A percentile compares a stretch with the other conserved stretches of the same genome.
Conservation (phyloP, 2,797 vertebrate species). For the Malacoraja senta region DNA sequence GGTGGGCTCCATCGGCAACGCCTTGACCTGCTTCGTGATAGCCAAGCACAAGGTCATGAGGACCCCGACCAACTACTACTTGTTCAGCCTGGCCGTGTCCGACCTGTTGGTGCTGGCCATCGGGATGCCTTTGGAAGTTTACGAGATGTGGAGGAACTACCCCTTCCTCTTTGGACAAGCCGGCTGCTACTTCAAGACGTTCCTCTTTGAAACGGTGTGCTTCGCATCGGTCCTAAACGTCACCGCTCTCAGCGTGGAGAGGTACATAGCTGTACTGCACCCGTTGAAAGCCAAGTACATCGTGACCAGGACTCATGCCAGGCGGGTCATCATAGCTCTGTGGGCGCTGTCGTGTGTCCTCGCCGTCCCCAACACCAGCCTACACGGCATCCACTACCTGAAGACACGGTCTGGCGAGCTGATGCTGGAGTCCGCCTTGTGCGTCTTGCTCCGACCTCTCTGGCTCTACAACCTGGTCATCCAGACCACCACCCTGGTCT, state of each 20-base stretch:
- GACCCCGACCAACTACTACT: conserved; percentile 87
- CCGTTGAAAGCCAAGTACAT: conserved; percentile 78
- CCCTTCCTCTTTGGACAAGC: conserved; percentile 74
- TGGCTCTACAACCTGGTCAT: conserved; percentile 81
- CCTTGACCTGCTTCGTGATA: conserved; percentile 78
- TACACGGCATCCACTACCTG: conserved; percentile 70
- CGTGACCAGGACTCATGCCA: conserved; percentile 75
- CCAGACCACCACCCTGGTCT: conserved; percentile 76
- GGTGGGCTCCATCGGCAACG: conserved; percentile 76
- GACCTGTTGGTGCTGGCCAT: conserved; percentile 85
- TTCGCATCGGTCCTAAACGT: conserved; percentile 88
- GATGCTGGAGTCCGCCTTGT: conserved; percentile 66
- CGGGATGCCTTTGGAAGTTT: conserved; percentile 87
- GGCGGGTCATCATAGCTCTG: conserved; percentile 69
- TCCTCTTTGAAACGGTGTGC: conserved; percentile 85
- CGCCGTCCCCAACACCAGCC: conserved; percentile 83
- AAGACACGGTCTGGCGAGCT: conserved; percentile 48
- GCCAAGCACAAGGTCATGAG: conserved; percentile 78
- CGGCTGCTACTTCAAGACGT: conserved; percentile 81
- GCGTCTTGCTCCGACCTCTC: conserved; percentile 65
- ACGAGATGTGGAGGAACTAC: conserved; percentile 87
- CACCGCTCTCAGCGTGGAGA: conserved; percentile 81
- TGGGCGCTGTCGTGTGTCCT: conserved; percentile 77
- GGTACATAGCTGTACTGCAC: conserved; percentile 86
- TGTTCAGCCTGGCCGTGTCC: conserved; percentile 83